Evolutionary conservation across 2,797 vertebrate species (phyloP).

Genomic region (Odontamblyopus lacepedii): DNA sequence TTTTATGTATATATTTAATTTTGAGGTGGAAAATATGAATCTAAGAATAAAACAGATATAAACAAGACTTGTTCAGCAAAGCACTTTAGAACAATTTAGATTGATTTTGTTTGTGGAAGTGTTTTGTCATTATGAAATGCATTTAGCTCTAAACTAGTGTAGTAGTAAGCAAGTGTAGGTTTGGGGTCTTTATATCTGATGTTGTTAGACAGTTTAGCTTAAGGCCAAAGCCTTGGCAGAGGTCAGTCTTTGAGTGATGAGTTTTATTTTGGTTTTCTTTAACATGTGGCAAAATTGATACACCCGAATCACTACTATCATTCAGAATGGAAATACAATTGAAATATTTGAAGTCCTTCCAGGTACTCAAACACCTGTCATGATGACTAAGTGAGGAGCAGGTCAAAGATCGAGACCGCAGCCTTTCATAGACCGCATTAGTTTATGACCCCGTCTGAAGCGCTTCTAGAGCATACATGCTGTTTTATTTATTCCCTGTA

Average conservation of each 20-base stretch:
- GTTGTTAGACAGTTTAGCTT: too few species aligned
- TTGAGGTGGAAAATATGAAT: not conserved
- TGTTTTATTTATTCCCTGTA: not conserved
- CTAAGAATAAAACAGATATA: not conserved
- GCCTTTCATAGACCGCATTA: constrained; percentile 69
- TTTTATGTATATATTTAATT: not conserved
- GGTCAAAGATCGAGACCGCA: constrained; percentile 64
- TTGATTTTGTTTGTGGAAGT: not conserved
- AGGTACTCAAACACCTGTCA: constrained; percentile 50
- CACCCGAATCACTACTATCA: constrained; percentile 13
- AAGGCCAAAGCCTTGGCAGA: too few species aligned
- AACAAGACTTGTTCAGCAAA: not conserved
- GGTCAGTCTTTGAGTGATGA: not conserved
- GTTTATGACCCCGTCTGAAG: constrained; percentile 59
- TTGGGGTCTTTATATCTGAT: not conserved
- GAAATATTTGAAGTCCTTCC: constrained; percentile 32
- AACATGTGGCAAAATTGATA: not conserved
- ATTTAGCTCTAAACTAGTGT: not conserved
- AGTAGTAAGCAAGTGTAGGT: not conserved
- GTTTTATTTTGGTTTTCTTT: not conserved
- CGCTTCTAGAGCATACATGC: constrained; percentile 2
- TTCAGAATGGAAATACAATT: constrained; percentile 16
- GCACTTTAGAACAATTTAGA: not conserved
- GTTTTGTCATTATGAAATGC: not conserved
- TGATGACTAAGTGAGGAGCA: constrained; percentile 60